Evolutionary conservation across 2,797 vertebrate genomes (phyloP).

Genomic region (Lepilemur ruficaudatus): DNA sequence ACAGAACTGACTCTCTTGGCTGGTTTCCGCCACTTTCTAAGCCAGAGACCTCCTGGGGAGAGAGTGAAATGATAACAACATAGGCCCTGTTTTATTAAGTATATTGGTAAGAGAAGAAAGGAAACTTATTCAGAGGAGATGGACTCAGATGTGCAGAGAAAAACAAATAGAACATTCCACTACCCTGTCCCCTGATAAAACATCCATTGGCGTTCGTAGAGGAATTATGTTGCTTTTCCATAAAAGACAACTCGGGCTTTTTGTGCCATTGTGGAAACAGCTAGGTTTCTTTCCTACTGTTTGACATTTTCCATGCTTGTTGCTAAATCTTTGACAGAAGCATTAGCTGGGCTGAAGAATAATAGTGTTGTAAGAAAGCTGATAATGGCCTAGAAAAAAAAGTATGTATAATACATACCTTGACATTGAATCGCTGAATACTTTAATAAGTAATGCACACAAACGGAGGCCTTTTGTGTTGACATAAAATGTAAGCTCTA

Average conservation of each 20-base stretch:
- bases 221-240: conserved; percentile 29
- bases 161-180: conserved; percentile 2
- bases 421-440: conserved; percentile 75
- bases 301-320: conserved; percentile 62
- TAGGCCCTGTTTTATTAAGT: conserved; percentile 56
- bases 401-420: conserved; percentile 55
- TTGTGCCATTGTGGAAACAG: conserved; percentile 48
- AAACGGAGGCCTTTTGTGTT: conserved; percentile 77
- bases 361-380: conserved; percentile 54
- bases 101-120: conserved; percentile 50
- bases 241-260: conserved; percentile 51
- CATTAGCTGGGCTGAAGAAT: conserved; percentile 68
- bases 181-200: neutral
- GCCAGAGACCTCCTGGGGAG: conserved; percentile 43
- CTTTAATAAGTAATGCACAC: conserved; percentile 77
- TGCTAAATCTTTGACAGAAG: conserved; percentile 64
- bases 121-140: conserved; percentile 12
- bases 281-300: conserved; percentile 65
- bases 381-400: conserved; percentile 69
- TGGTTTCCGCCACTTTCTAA: conserved; percentile 27
- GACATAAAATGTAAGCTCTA: conserved; percentile 75
- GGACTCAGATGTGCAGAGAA: conserved; percentile 49
- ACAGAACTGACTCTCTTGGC: neutral
- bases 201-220: neutral
- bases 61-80: neutral